Base-by-base conservation (phyloP, 2,113 vertebrate genomes). In the Malurus alboscapulatus region DNA sequence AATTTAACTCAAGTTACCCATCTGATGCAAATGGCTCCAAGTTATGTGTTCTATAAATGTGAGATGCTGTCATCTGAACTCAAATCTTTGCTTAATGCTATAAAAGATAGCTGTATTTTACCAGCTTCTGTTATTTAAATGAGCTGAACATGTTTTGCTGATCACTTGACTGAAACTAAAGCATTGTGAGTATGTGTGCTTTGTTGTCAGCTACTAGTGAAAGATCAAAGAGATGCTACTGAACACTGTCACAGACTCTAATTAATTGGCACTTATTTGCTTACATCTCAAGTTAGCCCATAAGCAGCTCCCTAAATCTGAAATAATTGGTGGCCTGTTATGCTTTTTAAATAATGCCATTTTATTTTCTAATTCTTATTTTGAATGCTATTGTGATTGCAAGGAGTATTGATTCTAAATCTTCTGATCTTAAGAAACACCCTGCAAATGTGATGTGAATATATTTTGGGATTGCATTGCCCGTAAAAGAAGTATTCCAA, bases 101-200 rank as follows among this genome's bases (percentile, higher is more conserved):
- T 90, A 91, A 95, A 96, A 95, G 68, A 96, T 95, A 95, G 84
- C 54, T 91, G 62, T 88, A 89, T 96, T 96, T 96, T 93, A 84
- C 84, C 80, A 92, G 62, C 81, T 95, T 94, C 76, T 96, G 88
- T 95, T 96, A 97, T 97, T 97, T 95, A 97, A 97, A 96, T 96
- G 86, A 95, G 75, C 69, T 89, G 84, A 96, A 84, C 69, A 48
- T 67, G 91, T 94, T 91, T 85, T 59, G 74, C 87, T 88, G 92
- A 87, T 94, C 68, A 87, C 72, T 97, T 96, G 85, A 94, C 91
- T 96, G 96, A 94, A 96, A 95, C 87, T 86, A 86, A 87, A 95
- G 90, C 85, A 48, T 72, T 97, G 87, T 94, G 83, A 88, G 69
- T 92, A 45, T 92, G 84, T 72, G 17, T 75, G 83, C 95, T 97